Conservation (phyloP, 2,797 vertebrate species). For the Sebastes itinus region DNA sequence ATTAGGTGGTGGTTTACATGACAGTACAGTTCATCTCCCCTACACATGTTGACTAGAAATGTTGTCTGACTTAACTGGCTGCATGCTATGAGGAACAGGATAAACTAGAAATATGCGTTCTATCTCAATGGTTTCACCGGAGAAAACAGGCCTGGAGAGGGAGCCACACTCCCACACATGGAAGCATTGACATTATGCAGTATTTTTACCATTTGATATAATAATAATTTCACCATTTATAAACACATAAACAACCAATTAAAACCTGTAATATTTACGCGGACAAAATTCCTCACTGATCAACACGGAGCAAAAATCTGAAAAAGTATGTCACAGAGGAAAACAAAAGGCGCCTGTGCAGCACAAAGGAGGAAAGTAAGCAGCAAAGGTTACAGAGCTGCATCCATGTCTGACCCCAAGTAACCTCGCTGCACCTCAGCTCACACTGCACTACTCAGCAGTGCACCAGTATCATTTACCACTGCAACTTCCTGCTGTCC, state of each 20-base stretch:
- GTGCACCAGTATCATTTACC: constrained; percentile 44
- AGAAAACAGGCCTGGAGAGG: constrained; percentile 17
- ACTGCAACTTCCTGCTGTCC: constrained; percentile 39
- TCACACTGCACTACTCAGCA: constrained; percentile 30
- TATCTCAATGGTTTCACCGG: not conserved
- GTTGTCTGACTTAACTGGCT: not conserved
- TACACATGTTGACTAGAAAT: not conserved
- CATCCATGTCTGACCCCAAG: not conserved
- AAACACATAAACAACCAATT: not conserved
- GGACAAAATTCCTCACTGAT: not conserved
- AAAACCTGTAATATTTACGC: not conserved
- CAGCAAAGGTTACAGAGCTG: not conserved
- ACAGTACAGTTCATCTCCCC: not conserved
- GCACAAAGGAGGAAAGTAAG: not conserved
- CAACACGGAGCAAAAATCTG: not conserved
- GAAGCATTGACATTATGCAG: not conserved
- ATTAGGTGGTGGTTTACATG: not conserved
- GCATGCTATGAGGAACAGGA: not conserved
- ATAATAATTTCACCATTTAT: not conserved
- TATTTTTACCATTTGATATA: not conserved
- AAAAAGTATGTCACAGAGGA: not conserved
- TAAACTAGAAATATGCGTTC: not conserved
- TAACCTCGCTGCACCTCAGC: constrained; percentile 14
- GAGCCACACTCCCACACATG: constrained; percentile 8
- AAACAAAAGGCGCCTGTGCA: not conserved